Evolutionary conservation across 1,140 invertebrate species (phyloP), one percentile per base, ranked within the genome.

Genomic region (Bombyx mandarina): DNA sequence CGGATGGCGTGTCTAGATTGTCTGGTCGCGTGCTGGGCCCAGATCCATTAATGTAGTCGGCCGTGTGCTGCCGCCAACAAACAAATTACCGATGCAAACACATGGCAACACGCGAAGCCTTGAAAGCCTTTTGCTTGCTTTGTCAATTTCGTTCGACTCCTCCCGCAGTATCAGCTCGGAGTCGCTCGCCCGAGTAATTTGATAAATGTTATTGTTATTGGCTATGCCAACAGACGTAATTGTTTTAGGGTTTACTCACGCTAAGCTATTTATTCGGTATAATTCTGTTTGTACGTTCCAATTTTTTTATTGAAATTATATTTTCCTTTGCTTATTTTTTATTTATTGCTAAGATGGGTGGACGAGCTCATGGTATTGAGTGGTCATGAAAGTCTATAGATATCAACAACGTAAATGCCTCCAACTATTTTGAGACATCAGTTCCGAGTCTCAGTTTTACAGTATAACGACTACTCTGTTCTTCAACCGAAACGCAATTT

Each of bases 1-100:
- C 45, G 62, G 69, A 65, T 71, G 62, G 67, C 67, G 67, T 65
- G 66, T 61, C 57, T 65, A 60, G 62, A 59, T 52, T 53, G 58
- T 57, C 62, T 67, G 65, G 60, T 83, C 64, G 79, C 82, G 79
- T 83, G 80, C 69, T 52, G 54, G 57, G 63, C 69, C 54, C 61
- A 77, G 74, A 80, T 82, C 77, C 79, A 82, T 84, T 82, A 84
- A 82, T 79, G 80, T 82, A 79, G 73, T 69, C 75, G 74, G 75
- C 72, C 71, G 68, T 75, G 65, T 65, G 71, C 73, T 72, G 75
- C 70, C 75, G 79, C 76, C 79, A 82, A 77, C 80, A 83, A 86
- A 86, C 83, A 86, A 84, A 86, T 86, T 84, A 82, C 69, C 63
- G 80, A 84, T 86, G 81, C 81, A 86, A 86, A 86, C 81, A 86